phyloP scores from a whole-genome alignment of 2,888 invertebrate genomes.

The Phymatocera aterrima region DNA sequence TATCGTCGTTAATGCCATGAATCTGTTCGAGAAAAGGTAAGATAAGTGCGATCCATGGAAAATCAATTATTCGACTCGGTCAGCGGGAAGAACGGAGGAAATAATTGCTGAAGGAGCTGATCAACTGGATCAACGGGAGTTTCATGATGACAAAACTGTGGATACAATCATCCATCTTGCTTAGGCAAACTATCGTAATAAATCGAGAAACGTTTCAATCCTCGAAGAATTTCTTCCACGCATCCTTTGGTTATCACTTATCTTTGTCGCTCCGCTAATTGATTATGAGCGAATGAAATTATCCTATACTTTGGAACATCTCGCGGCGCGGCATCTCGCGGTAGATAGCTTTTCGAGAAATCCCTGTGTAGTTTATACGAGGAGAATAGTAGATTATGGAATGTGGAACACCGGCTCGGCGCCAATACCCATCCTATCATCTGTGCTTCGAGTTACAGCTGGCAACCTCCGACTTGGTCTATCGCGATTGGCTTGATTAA shows the following conservation, averaged over 20 bases:
- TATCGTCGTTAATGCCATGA: not conserved
- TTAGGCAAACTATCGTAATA: too few species aligned
- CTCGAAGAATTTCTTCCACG: too few species aligned
- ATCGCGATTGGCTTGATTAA: constrained; percentile 16
- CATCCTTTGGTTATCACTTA: too few species aligned
- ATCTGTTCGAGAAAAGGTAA: not conserved
- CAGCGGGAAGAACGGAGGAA: not conserved
- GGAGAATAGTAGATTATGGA: not conserved
- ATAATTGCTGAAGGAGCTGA: not conserved
- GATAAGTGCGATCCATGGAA: not conserved
- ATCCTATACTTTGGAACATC: too few species aligned
- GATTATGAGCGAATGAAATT: too few species aligned
- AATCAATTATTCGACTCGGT: not conserved
- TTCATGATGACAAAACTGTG: not conserved
- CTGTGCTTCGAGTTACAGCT: not conserved
- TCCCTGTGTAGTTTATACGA: not conserved
- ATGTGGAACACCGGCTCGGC: not conserved
- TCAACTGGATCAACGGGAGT: not conserved
- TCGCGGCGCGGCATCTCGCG: too few species aligned
- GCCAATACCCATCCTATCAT: not conserved
- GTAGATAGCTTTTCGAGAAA: not conserved
- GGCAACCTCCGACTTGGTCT: constrained; percentile 3
- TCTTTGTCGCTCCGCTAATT: too few species aligned
- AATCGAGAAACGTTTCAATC: too few species aligned
- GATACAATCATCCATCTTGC: not conserved